Base-by-base conservation (phyloP, 2,888 invertebrate genomes). In the Tromatobia lineatoria region DNA sequence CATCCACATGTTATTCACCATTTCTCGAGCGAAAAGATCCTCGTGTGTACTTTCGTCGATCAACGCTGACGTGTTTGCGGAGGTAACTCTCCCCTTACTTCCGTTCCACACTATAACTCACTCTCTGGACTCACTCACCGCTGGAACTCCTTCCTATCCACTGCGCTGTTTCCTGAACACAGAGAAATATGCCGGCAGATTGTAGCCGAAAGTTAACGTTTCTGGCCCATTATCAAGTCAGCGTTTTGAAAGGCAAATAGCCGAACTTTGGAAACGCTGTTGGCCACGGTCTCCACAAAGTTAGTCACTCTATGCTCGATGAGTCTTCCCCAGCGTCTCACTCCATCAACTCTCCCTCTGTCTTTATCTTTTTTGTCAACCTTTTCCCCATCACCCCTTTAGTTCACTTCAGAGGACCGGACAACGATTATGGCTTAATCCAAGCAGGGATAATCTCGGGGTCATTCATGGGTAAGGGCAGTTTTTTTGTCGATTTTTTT, bases 271-370 rank as follows among this genome's bases (percentile, higher is more conserved):
- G 90, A 91, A 85, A 90, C 91, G 80, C 83, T 84, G 78, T 79
- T 78, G 80, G 82, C 73, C 79, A 86, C 86, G 89, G 75, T n/a
- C 94, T 94, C 86, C 93, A 93, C 69, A 23, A 64, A 69, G 67
- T 77, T 80, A 29, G 69, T 83, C 64, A 34, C 52, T 59, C 70
- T 20, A 38, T 50, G 83, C 83, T 88, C 90, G 20, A 25, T 25
- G 29, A 59, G 25, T 59, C 64, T 54, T 45, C 54, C 38, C 20
- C 20, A 15, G 13, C 70, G 20, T 52, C 47, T 70, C 52, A 47
- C n/a, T 8, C 1, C n/a, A 34, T 61, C 29, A n/a, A 7, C 59
- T 15, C 38, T 34, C 69, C 23, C 57, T 20, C 13, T 38, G 38
- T n/a, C 20, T 38, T 10, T n/a, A 7, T 59, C 15, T 1, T 59